phyloP scores from a whole-genome alignment of 2,797 vertebrate species.

The Eulemur albifrons region DNA sequence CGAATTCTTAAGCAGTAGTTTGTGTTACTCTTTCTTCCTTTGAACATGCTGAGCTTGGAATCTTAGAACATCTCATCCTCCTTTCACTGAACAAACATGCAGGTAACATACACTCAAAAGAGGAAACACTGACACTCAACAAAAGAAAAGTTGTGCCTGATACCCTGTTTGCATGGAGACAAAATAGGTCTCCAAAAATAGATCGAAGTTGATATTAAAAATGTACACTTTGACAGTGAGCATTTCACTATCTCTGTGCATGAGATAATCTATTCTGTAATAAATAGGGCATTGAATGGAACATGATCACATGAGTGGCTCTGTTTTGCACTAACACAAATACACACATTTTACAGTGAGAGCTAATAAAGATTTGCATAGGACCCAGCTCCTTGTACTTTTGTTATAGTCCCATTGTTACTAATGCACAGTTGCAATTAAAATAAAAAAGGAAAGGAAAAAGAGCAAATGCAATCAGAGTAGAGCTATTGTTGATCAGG shows the following conservation, averaged over 20 bases:
- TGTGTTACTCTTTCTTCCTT: constrained; percentile 37
- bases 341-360: neutral
- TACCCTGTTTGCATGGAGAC: constrained; percentile 62
- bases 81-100: neutral
- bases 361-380: neutral
- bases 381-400: neutral
- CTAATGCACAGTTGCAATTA: neutral
- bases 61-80: neutral
- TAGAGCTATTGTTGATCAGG: neutral
- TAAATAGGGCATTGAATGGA: neutral
- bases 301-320: neutral
- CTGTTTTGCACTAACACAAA: neutral
- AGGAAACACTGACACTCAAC: constrained; percentile 47
- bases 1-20: neutral
- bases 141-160: constrained; percentile 45
- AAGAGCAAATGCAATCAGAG: neutral
- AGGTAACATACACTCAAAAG: neutral
- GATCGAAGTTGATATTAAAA: constrained; percentile 46
- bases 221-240: neutral
- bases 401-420: neutral
- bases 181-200: constrained; percentile 44
- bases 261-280: constrained; percentile 36
- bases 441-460: neutral
- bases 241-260: neutral
- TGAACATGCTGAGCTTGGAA: constrained; percentile 36